A percentile compares a stretch with the other conserved stretches of the same genome.
Conservation (phyloP, 2,797 vertebrate genomes). For the Enteromius fasciolatus region DNA sequence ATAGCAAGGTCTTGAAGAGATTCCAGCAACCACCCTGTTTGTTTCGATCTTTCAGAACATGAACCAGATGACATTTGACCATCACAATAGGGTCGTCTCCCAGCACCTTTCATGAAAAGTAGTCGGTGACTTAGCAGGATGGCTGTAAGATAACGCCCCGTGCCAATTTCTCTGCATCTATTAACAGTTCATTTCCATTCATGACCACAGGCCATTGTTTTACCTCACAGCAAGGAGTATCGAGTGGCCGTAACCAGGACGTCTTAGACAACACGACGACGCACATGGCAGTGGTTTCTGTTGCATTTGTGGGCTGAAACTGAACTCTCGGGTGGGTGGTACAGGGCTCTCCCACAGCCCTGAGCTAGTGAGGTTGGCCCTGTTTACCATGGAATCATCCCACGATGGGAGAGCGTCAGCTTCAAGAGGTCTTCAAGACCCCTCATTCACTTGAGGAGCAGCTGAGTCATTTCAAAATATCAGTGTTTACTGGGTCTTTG, state of each 20-base stretch:
- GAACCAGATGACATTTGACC: slow-evolving; percentile 50
- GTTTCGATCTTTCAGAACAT: slow-evolving; percentile 26
- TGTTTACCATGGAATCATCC: slow-evolving; percentile 64
- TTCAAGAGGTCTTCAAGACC: slow-evolving; percentile 62
- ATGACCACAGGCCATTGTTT: slow-evolving; percentile 64
- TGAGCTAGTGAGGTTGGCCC: slow-evolving; percentile 47
- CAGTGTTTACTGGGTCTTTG: slow-evolving; percentile 64
- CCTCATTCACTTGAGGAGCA: slow-evolving; percentile 60
- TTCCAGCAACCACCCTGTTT: slow-evolving; percentile 43
- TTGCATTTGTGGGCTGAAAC: slow-evolving; percentile 60
- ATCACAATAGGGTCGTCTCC: slow-evolving; percentile 22
- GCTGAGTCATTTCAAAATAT: slow-evolving; percentile 70
- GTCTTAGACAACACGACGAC: slow-evolving; percentile 60
- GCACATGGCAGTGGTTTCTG: slow-evolving; percentile 58
- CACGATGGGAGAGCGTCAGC: slow-evolving; percentile 64
- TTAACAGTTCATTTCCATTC: slow-evolving; percentile 71
- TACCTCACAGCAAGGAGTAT: slow-evolving; percentile 55
- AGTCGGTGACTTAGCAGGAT: slow-evolving; percentile 28
- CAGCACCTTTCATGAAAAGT: slow-evolving; percentile 34
- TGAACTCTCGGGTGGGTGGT: slow-evolving; percentile 43
- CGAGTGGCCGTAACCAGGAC: slow-evolving; percentile 63
- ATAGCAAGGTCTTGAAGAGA: slow-evolving; percentile 28
- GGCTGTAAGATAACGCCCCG: slow-evolving; percentile 58
- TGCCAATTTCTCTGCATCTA: slow-evolving; percentile 58
- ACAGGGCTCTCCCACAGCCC: slow-evolving; percentile 58